Base-by-base conservation (phyloP, 1,140 invertebrate species). In the Pseudoatta argentina region DNA sequence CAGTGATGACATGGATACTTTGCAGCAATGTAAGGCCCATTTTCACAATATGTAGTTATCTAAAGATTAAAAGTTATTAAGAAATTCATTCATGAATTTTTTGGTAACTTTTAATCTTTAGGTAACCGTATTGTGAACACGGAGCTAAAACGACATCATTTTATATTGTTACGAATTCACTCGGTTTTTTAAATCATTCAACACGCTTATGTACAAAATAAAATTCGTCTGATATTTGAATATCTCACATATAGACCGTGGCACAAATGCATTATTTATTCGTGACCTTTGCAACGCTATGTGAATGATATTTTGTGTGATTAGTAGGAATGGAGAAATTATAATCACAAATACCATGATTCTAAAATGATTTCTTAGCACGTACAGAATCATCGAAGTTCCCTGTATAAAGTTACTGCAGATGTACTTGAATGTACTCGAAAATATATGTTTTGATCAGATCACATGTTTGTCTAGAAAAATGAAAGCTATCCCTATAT, bases 181-280 rank as follows among this genome's bases (percentile, higher is more conserved):
- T 2, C 7, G 18, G 7, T 64, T 10, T 3, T 66, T 18, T 39
- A 71, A 21, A 18, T 39, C 14, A 16, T 72, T 18, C n/a, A 82
- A 73, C 1, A 12, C 34, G 18, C 16, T 44, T 44, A 71, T 30
- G 14, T 21, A 18, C 18, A 27, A 72, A 34, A 69, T 81, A 6
- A 39, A 51, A 69, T 71, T 21, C 21, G 21, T 72, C n/a, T 66
- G 7, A 21, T 34, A 82, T 82, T 82, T 82, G 10, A 82, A 59
- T 44, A 82, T 72, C 18, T 59, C 34, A 14, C 21, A 16, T 53
- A 34, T 34, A 71, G 48, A 8, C 0, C 16, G 7, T 16, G 30
- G 55, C 12, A 59, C 44, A 0, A 30, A 34, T 2, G 66, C 21
- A 16, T 81, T 55, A 81, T 82, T 82, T 59, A 67, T 3, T 8